A percentile compares a stretch with the other conserved stretches of the same genome.
These are phyloP conservation scores for Arenicola marina DNA, from an alignment of 2,888 invertebrate species.

Conservation along the genomic window DNA sequence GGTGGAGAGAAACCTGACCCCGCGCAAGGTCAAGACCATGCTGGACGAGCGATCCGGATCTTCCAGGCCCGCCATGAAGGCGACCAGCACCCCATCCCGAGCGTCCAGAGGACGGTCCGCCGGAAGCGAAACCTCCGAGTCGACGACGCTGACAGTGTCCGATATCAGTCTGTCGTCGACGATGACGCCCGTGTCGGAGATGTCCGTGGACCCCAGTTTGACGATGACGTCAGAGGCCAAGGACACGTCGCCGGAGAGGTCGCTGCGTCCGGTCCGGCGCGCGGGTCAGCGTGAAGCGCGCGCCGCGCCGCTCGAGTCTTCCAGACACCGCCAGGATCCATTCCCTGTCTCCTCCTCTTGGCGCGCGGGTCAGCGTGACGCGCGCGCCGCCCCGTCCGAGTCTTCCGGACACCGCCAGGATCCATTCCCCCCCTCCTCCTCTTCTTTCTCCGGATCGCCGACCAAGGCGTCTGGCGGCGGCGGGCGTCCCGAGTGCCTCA, in stretches of 20 bases:
- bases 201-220: background rate
- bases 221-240: background rate
- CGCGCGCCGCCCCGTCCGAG: background rate
- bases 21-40: background rate
- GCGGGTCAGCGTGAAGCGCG: background rate
- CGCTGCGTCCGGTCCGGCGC: background rate
- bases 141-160: conserved; percentile 5
- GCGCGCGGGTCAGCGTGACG: background rate
- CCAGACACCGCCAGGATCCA: too few species aligned
- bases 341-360: too few species aligned
- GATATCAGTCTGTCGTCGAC: conserved; percentile 8
- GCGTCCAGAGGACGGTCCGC: background rate
- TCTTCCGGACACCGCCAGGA: background rate
- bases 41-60: background rate
- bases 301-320: background rate
- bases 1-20: conserved; percentile 1
- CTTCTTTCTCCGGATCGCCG: too few species aligned
- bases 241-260: background rate
- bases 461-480: background rate
- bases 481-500: background rate
- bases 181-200: background rate
- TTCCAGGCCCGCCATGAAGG: background rate
- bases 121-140: too few species aligned
- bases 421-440: too few species aligned
- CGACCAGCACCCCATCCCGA: background rate